Conservation (phyloP, 1,140 invertebrate genomes). For the Acromyrmex echinatior region DNA sequence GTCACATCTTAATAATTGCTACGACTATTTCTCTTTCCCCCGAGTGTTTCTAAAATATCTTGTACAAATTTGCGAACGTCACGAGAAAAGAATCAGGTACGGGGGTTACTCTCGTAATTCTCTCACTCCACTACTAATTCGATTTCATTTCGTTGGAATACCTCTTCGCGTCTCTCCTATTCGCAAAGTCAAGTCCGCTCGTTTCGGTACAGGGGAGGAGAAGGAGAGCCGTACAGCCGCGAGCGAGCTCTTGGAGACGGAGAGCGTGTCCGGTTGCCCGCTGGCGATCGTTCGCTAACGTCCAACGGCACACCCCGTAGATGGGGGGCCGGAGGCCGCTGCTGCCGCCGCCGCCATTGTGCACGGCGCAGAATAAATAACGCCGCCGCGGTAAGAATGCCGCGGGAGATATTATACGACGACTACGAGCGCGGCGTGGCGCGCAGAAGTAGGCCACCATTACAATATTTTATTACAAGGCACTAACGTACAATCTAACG, state of each 20-base stretch:
- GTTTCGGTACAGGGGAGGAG: background rate
- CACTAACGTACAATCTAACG: slow-evolving; percentile 87
- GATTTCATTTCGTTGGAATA: background rate
- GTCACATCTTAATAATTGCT: too few relatives aligned
- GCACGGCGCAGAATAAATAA: slow-evolving; percentile 82
- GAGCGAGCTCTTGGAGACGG: too few relatives aligned
- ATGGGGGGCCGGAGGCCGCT: slow-evolving; percentile 67
- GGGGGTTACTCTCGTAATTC: too few relatives aligned
- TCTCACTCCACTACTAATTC: background rate
- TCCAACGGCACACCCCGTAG: slow-evolving; percentile 68
- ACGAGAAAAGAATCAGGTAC: background rate
- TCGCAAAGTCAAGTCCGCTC: background rate
- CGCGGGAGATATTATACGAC: slow-evolving; percentile 84
- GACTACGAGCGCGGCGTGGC: slow-evolving; percentile 73
- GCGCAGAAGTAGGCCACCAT: slow-evolving; percentile 86
- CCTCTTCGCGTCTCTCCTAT: too few relatives aligned
- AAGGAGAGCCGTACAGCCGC: background rate
- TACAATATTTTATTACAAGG: slow-evolving; percentile 87
- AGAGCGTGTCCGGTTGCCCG: background rate
- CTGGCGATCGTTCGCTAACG: slow-evolving; percentile 11
- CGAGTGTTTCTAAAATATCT: too few relatives aligned
- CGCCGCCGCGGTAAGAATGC: slow-evolving; percentile 84
- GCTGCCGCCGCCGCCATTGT: slow-evolving; percentile 74
- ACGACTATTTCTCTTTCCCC: too few relatives aligned
- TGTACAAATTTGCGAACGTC: background rate